Conservation (phyloP, 2,797 vertebrate species). For the Trachurus trachurus region DNA sequence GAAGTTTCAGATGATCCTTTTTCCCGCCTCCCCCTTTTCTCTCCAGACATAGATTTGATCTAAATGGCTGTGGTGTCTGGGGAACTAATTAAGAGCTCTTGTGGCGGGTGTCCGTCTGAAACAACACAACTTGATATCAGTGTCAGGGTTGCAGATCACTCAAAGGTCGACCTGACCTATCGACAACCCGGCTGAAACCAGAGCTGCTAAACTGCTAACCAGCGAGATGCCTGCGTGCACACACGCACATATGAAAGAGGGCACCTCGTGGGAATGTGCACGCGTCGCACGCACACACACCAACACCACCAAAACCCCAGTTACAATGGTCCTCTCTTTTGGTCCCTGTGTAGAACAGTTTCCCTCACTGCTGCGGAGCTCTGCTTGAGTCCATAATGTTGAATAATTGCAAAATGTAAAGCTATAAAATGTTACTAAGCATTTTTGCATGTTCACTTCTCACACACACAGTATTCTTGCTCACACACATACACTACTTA, state of each 20-base stretch:
- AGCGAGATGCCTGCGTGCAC: constrained; percentile 54
- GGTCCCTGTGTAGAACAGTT: constrained; percentile 4
- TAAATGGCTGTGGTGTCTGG: constrained; percentile 63
- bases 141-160: constrained; percentile 44
- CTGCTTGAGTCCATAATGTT: background rate
- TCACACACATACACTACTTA: background rate
- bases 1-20: constrained; percentile 30
- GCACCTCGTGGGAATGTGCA: constrained; percentile 38
- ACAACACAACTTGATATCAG: constrained; percentile 74
- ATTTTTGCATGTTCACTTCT: background rate
- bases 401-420: background rate
- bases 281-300: constrained; percentile 7
- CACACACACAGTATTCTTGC: background rate
- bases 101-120: constrained; percentile 60
- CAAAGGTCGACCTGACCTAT: constrained; percentile 75
- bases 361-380: background rate
- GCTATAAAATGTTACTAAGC: background rate
- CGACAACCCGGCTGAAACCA: constrained; percentile 72
- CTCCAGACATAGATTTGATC: constrained; percentile 44
- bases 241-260: constrained; percentile 56
- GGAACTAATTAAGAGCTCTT: constrained; percentile 72
- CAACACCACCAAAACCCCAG: constrained; percentile 9
- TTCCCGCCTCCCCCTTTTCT: constrained; percentile 19
- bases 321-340: constrained; percentile 23
- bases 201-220: constrained; percentile 66